A percentile compares a stretch with the other conserved stretches of the same genome.
Conservation (phyloP, 1,140 invertebrate species). For the Drosophila mayri region DNA sequence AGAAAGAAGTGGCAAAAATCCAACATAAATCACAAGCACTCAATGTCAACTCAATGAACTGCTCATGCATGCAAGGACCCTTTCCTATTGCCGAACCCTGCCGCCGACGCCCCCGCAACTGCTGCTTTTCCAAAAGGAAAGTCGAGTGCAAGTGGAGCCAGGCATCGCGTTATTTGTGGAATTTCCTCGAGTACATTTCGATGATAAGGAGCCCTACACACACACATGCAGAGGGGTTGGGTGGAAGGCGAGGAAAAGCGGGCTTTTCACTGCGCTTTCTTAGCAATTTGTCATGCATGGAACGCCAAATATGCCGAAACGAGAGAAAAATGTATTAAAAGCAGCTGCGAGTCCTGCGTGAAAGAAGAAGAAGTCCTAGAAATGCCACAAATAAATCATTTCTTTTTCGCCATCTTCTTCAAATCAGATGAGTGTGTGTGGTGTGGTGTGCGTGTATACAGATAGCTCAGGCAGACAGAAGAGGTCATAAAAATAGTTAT, state of each 20-base stretch:
- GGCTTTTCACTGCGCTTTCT: slow-evolving; percentile 64
- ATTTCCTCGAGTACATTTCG: slow-evolving; percentile 82
- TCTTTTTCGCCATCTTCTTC: slow-evolving; percentile 47
- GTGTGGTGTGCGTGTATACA: slow-evolving; percentile 2
- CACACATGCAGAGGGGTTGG: slow-evolving; percentile 4
- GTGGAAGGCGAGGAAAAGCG: slow-evolving; percentile 6
- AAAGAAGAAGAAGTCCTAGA: slow-evolving; percentile 58
- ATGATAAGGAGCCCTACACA: slow-evolving; percentile 65
- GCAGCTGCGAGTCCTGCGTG: slow-evolving; percentile 62
- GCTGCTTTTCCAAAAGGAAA: slow-evolving; percentile 4
- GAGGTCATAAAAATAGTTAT: not conserved
- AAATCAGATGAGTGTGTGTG: slow-evolving; percentile 3
- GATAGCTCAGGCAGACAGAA: slow-evolving; percentile 2
- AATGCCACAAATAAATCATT: slow-evolving; percentile 83
- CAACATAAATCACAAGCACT: slow-evolving; percentile 81
- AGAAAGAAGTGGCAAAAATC: slow-evolving; percentile 37
- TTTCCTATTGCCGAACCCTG: not conserved
- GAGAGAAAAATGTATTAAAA: slow-evolving; percentile 79
- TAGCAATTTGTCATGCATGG: slow-evolving; percentile 83
- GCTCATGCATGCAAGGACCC: slow-evolving; percentile 60
- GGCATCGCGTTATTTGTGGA: slow-evolving; percentile 78
- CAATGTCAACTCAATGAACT: slow-evolving; percentile 83
- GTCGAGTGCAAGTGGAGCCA: slow-evolving; percentile 59
- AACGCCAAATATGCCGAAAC: slow-evolving; percentile 81
- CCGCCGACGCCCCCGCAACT: not conserved